Evolutionary conservation across 2,113 vertebrate genomes (phyloP), one percentile per base, ranked within the genome.

Genomic region (Pterocles gutturalis): DNA sequence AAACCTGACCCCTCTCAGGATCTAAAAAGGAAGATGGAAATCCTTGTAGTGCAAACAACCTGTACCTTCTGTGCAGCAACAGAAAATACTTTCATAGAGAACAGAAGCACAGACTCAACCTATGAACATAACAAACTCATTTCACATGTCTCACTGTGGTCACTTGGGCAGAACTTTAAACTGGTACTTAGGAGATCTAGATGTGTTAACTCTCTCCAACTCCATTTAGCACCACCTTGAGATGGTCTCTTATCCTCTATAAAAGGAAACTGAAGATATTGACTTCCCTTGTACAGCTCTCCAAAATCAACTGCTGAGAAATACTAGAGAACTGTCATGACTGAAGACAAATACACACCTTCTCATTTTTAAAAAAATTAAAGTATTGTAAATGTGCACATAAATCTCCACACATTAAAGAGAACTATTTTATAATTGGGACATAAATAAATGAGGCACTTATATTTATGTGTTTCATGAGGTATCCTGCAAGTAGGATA

Each of bases 1-100:
- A 60, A 7, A 0, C 0, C 3, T 11, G 15, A 6, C 8, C 5
- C 5, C 25, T 11, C 10, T 29, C 36, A 57, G 19, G 13, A 72
- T 65, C 69, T 48, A 43, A 54, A 67, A 8, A 55, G 33, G 41
- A 93, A 57, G 34, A 93, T 20, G 1, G 1, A 91, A 83, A 77
- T 26, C 4, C 31, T 57, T 70, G 21, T 14, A 24, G 13, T 33
- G 13, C 80, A 92, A 86, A 83, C 73, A 80, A 70, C 28, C 24
- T 57, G 6, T 19, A 79, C 17, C 7, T 76, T 92, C 45, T 65
- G 16, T 41, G 34, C 38, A 95, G 31, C 45, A 90, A 21, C 6
- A 89, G 54, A 75, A 70, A 92, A 66, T 29, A 36, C 21, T 61
- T 69, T 34, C 36, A 86, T 10, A 75, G n/a, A 72, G 71, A 76